Evolutionary conservation across 2,113 vertebrate genomes (phyloP), one percentile per base, ranked within the genome.

Genomic region (Microcebus lehilahytsara): DNA sequence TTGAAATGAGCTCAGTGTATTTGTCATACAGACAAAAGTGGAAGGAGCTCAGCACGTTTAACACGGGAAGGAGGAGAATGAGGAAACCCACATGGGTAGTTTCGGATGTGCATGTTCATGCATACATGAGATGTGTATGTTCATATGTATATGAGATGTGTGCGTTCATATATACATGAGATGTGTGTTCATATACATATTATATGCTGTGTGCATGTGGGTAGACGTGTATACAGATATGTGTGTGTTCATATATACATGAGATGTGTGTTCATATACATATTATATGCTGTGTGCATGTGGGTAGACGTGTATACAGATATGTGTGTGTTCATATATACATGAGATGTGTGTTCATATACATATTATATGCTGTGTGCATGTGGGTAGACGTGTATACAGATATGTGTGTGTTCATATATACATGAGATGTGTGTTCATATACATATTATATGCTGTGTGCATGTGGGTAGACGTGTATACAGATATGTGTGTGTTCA

Each of bases 191-290:
- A 51, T 17, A 20, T 32, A 17, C 7, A 51, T 9, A 4, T 19
- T 23, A 56, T 5, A 56, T 2, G 17, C 17, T 62, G 60, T 69
- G 34, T 27, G 23, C 9, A 17, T 71, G 8, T 37, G 58, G 19
- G 58, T 53, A 53, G 51, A 16, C 51, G 16, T 53, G 51, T 16
- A 53, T 16, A 53, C 51, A 53, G 51, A 27, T 27, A 75, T 27
- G 6, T 49, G 4, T 25, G n/a, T n/a, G n/a, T n/a, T n/a, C n/a
- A n/a, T n/a, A n/a, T 30, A 5, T 14, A 46, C 3, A 13, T 14
- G 42, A 27, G 2, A 32, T 46, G 72, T 46, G 49, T 51, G 46
- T 19, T 78, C 46, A 51, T 17, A 20, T 32, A 17, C 7, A 51
- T 9, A 4, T 19, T 23, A 56, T 5, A 56, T 2, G 17, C 17